Percentiles rank a stretch among this genome's conserved stretches.
Conservation (phyloP, 2,797 vertebrate genomes). For the Rhinogobio ventralis region DNA sequence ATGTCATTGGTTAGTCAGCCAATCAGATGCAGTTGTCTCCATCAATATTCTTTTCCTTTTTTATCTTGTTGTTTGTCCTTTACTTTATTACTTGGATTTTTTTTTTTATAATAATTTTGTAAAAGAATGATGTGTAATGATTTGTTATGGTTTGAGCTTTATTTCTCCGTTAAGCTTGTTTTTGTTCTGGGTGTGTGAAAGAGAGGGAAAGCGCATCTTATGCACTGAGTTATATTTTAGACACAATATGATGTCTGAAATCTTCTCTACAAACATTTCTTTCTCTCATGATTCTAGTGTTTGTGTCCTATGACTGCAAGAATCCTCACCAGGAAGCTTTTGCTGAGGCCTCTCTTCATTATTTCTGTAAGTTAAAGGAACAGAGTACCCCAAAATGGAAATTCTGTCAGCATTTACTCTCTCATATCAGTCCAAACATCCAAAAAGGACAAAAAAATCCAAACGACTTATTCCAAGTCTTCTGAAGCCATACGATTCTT, state of each 20-base stretch:
- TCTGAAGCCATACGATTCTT: background rate
- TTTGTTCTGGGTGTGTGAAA: constrained; percentile 18
- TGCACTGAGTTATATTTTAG: constrained; percentile 1
- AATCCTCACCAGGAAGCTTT: background rate
- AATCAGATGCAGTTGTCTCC: constrained; percentile 41
- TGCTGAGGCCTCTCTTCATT: constrained; percentile 51
- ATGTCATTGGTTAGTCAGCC: constrained; percentile 18
- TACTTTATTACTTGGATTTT: constrained; percentile 57
- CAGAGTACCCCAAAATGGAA: background rate
- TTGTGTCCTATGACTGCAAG: constrained; percentile 55
- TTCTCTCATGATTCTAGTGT: background rate
- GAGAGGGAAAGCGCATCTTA: background rate
- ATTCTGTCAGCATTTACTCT: background rate
- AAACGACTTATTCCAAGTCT: background rate
- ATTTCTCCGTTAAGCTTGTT: constrained; percentile 63
- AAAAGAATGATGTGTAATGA: constrained; percentile 49
- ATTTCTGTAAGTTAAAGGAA: background rate
- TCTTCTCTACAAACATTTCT: background rate
- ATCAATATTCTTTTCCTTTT: constrained; percentile 13
- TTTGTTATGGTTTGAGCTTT: constrained; percentile 60
- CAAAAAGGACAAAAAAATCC: background rate
- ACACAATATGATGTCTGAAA: constrained; percentile 3
- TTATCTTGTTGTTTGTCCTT: constrained; percentile 28
- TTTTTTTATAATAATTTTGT: constrained; percentile 71
- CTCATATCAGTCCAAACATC: constrained; percentile 2